Evolutionary conservation across 2,888 invertebrate species (phyloP).

Genomic region (Drosophila fungiperda): DNA sequence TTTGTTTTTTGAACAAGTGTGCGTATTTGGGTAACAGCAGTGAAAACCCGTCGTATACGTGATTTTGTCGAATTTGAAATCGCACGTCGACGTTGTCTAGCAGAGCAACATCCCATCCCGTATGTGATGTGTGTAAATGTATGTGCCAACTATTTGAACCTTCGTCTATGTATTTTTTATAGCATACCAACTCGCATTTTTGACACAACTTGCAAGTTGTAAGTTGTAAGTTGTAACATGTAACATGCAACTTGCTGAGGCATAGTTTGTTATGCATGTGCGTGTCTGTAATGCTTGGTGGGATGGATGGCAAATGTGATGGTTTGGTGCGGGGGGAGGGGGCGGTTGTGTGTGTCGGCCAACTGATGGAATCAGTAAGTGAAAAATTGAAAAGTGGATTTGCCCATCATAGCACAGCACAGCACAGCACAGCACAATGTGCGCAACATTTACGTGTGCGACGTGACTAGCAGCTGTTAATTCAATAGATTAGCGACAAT

Average conservation of each 20-base stretch:
- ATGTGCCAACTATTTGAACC: constrained; percentile 62
- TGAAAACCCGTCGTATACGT: constrained; percentile 75
- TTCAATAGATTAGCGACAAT: constrained; percentile 78
- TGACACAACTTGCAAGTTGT: constrained; percentile 66
- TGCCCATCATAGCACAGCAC: constrained; percentile 24
- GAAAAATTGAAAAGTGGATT: constrained; percentile 80
- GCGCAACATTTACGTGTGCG: constrained; percentile 74
- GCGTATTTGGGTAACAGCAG: constrained; percentile 68
- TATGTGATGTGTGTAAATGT: constrained; percentile 53
- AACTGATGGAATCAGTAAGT: constrained; percentile 65
- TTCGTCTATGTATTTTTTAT: constrained; percentile 60
- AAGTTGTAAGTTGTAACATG: constrained; percentile 40
- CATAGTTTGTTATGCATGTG: constrained; percentile 75
- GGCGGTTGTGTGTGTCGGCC: background rate
- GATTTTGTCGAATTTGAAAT: constrained; percentile 77
- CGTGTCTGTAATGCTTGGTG: constrained; percentile 38
- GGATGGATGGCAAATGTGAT: constrained; percentile 2
- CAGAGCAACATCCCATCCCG: background rate
- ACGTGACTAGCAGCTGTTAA: constrained; percentile 80
- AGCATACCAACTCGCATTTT: constrained; percentile 48
- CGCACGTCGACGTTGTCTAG: constrained; percentile 49
- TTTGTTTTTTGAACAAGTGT: constrained; percentile 67
- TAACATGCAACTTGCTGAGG: constrained; percentile 46
- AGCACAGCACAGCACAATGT: constrained; percentile 41
- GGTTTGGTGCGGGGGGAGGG: background rate